These are phyloP conservation scores for Galago senegalensis DNA, from an alignment of 2,797 vertebrate species.

Conservation along the genomic window DNA sequence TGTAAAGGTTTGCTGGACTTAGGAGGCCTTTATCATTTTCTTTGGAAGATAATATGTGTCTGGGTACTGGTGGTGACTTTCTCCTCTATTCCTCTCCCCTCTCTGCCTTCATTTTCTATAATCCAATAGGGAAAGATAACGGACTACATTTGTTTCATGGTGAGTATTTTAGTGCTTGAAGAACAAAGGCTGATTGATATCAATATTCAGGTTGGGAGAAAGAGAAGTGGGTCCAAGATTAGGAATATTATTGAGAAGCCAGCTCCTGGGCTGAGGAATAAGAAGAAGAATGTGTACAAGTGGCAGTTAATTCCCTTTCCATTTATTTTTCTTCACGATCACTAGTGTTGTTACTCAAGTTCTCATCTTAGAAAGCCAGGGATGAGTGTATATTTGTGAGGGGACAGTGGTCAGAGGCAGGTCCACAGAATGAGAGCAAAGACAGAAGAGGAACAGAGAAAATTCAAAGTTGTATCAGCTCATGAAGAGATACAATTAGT, in stretches of 20 bases:
- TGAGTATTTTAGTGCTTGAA: background rate
- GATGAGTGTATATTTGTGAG: background rate
- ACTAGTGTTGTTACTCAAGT: no score
- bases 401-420: background rate
- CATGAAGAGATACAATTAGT: background rate
- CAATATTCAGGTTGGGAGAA: background rate
- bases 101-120: background rate
- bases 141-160: background rate
- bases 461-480: background rate
- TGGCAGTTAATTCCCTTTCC: accelerated
- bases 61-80: background rate
- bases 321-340: background rate
- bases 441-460: background rate
- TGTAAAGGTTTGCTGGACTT: background rate
- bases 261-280: background rate
- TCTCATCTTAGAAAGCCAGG: background rate
- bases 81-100: background rate
- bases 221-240: background rate
- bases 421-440: background rate
- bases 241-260: background rate
- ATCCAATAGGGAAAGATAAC: background rate
- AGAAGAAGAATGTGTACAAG: background rate
- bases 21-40: background rate
- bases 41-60: background rate
- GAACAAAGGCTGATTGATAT: background rate